Percentiles rank a stretch among this genome's conserved stretches.
Evolutionary conservation across 2,797 vertebrate genomes (phyloP).

Genomic region (Takifugu ocellatus): DNA sequence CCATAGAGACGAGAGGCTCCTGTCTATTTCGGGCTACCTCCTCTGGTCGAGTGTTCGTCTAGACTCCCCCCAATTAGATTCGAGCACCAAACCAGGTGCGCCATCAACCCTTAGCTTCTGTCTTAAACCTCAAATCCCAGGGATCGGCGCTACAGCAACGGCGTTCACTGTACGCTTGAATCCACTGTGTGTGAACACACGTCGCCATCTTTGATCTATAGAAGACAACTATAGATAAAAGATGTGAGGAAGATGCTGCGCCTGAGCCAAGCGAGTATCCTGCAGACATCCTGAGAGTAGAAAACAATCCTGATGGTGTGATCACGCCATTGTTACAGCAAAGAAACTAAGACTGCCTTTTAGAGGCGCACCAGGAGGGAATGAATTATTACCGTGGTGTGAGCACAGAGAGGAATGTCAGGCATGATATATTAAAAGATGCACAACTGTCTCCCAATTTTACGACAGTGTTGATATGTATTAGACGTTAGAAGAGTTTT

Average conservation of each 20-base stretch:
- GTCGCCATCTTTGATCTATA: conserved; percentile 52
- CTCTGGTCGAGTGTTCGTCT: conserved; percentile 61
- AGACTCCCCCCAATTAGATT: conserved; percentile 55
- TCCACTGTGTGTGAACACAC: conserved; percentile 26
- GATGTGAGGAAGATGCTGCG: conserved; percentile 20
- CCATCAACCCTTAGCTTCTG: conserved; percentile 13
- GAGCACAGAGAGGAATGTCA: too few species aligned
- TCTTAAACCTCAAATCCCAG: conserved; percentile 1
- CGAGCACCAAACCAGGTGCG: conserved; percentile 38
- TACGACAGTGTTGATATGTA: too few species aligned
- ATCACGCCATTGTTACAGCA: conserved; percentile 7
- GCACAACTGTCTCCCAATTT: too few species aligned
- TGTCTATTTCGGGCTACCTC: conserved; percentile 70
- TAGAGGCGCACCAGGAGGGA: too few species aligned
- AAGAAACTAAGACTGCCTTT: neutral
- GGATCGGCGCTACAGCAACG: neutral
- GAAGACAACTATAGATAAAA: conserved; percentile 3
- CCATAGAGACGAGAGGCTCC: conserved; percentile 72
- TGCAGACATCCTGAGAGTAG: neutral
- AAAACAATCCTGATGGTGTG: conserved; percentile 1
- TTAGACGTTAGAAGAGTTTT: too few species aligned
- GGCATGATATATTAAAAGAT: too few species aligned
- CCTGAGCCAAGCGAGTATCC: conserved; percentile 6
- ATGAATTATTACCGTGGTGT: too few species aligned
- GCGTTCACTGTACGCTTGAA: neutral